These are phyloP conservation scores for Sus cebifrons DNA, from an alignment of 2,797 vertebrate species.

Conservation along the genomic window DNA sequence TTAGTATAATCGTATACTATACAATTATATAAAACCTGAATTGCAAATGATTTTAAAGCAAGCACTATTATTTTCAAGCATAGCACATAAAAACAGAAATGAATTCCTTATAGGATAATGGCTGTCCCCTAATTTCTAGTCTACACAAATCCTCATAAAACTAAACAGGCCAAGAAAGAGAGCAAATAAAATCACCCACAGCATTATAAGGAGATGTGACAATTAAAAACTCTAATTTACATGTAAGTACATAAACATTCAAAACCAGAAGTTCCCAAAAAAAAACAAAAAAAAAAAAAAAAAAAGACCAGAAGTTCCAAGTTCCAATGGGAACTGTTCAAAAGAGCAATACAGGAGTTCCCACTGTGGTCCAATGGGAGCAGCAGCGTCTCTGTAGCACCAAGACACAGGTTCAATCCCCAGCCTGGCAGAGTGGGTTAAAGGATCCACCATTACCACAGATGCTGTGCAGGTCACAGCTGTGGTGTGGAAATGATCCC, in stretches of 20 bases:
- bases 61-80: slow-evolving; percentile 32
- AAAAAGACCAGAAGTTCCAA: background rate
- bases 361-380: too few relatives aligned
- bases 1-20: background rate
- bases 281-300: too few relatives aligned
- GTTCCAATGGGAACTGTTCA: background rate
- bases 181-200: slow-evolving; percentile 41
- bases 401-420: too few relatives aligned
- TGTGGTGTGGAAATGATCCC: too few relatives aligned
- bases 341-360: background rate
- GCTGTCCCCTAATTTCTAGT: slow-evolving; percentile 29
- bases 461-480: too few relatives aligned
- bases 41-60: slow-evolving; percentile 30
- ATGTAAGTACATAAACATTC: background rate
- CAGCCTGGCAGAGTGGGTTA: too few relatives aligned
- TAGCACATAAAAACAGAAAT: slow-evolving; percentile 33
- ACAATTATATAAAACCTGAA: slow-evolving; percentile 25
- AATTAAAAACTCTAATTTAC: background rate
- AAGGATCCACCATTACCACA: too few relatives aligned
- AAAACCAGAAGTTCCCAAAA: background rate
- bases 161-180: background rate
- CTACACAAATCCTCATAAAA: slow-evolving; percentile 38
- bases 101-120: slow-evolving; percentile 12
- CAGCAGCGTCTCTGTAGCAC: too few relatives aligned
- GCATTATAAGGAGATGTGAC: background rate